Conservation (phyloP, 2,113 vertebrate species). For the Rissa tridactyla region DNA sequence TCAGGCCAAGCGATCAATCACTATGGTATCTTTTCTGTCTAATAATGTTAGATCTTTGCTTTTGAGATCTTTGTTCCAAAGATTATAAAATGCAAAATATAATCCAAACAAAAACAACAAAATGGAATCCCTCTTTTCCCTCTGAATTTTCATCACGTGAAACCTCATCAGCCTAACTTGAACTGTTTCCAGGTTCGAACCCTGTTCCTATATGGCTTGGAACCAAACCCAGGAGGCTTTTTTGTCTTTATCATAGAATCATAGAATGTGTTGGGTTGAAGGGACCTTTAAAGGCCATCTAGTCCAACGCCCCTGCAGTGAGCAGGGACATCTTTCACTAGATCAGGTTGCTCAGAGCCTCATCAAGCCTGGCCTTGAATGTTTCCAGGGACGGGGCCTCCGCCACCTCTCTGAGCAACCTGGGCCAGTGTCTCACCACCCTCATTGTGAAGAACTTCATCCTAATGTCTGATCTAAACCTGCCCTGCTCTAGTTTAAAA, state of each 20-base stretch:
- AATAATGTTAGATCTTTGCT: not conserved
- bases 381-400: too few relatives aligned
- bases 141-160: not conserved
- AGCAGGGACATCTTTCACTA: too few relatives aligned
- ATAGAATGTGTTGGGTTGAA: too few relatives aligned
- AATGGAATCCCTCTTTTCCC: not conserved
- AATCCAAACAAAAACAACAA: not conserved
- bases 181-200: not conserved
- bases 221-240: not conserved
- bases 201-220: not conserved
- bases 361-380: too few relatives aligned
- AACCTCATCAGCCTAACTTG: not conserved
- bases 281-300: too few relatives aligned
- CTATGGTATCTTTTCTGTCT: not conserved
- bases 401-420: too few relatives aligned
- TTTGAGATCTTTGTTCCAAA: not conserved
- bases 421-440: too few relatives aligned
- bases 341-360: too few relatives aligned
- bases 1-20: not conserved
- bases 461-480: too few relatives aligned
- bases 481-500: too few relatives aligned
- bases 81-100: not conserved
- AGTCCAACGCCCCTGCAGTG: too few relatives aligned
- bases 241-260: not conserved
- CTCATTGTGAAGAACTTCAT: too few relatives aligned